Conservation (phyloP, 2,113 vertebrate genomes). For the Grammomys dolichurus region DNA sequence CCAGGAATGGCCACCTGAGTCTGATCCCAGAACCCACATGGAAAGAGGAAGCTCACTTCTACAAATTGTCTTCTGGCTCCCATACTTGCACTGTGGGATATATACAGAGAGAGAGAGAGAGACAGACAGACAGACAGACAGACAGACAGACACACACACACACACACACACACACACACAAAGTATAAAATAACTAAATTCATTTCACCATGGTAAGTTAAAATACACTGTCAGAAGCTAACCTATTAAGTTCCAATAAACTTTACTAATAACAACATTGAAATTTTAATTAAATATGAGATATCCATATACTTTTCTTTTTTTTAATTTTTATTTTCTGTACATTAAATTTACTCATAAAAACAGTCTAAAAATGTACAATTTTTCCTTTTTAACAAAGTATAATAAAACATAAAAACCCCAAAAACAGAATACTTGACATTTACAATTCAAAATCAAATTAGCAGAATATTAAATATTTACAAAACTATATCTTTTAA, state of each 20-base stretch:
- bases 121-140: neutral
- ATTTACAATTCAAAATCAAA: slow-evolving; percentile 92
- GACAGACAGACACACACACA: neutral
- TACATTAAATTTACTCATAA: slow-evolving; percentile 94
- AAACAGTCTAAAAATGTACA: slow-evolving; percentile 95
- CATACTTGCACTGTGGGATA: neutral
- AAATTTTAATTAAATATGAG: slow-evolving; percentile 30
- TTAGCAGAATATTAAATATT: slow-evolving; percentile 92
- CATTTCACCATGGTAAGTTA: neutral
- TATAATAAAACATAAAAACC: slow-evolving; percentile 94
- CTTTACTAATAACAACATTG: neutral
- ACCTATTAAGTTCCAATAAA: neutral
- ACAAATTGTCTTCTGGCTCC: neutral
- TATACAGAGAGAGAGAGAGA: neutral
- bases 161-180: neutral
- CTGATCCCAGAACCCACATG: neutral
- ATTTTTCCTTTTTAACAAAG: slow-evolving; percentile 91
- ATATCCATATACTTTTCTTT: neutral
- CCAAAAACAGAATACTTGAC: slow-evolving; percentile 91
- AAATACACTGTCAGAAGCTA: neutral
- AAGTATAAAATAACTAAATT: neutral
- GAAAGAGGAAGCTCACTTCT: neutral
- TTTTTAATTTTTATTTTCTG: slow-evolving; percentile 89
- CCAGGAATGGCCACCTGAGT: neutral
- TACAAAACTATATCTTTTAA: slow-evolving; percentile 90